These are phyloP conservation scores for Ptychodera flava DNA, from an alignment of 35 echinoderm and acorn worm species.

Conservation along the genomic window DNA sequence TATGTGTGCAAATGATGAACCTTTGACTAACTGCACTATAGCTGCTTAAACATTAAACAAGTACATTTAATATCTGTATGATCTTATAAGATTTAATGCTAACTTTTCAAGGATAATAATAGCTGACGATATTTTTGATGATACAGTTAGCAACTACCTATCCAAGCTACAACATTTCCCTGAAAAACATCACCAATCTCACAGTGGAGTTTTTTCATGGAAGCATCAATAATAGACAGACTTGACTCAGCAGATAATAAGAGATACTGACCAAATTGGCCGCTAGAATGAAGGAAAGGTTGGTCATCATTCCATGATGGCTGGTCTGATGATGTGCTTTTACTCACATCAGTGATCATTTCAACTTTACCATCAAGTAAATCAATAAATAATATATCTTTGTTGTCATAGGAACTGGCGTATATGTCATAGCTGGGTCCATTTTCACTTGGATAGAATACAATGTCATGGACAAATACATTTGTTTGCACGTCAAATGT, in stretches of 20 bases:
- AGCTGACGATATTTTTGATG: background rate
- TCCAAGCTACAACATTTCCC: background rate
- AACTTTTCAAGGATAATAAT: too few species aligned
- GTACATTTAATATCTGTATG: too few species aligned
- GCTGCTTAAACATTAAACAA: too few species aligned
- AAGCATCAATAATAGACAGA: background rate
- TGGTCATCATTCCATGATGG: background rate
- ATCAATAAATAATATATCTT: background rate
- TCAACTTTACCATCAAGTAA: background rate
- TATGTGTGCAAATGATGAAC: too few species aligned
- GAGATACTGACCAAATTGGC: background rate
- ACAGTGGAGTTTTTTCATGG: background rate
- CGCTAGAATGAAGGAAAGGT: background rate
- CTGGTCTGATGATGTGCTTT: background rate
- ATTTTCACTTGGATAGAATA: background rate
- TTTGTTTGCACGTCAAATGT: background rate
- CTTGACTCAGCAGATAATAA: background rate
- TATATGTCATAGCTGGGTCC: background rate
- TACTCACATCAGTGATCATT: background rate
- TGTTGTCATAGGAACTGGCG: background rate
- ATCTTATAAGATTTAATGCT: too few species aligned
- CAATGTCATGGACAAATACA: background rate
- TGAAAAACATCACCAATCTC: background rate
- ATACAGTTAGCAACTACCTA: background rate
- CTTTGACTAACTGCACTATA: too few species aligned